Conservation (phyloP, 2,113 vertebrate species). For the Grus americana region DNA sequence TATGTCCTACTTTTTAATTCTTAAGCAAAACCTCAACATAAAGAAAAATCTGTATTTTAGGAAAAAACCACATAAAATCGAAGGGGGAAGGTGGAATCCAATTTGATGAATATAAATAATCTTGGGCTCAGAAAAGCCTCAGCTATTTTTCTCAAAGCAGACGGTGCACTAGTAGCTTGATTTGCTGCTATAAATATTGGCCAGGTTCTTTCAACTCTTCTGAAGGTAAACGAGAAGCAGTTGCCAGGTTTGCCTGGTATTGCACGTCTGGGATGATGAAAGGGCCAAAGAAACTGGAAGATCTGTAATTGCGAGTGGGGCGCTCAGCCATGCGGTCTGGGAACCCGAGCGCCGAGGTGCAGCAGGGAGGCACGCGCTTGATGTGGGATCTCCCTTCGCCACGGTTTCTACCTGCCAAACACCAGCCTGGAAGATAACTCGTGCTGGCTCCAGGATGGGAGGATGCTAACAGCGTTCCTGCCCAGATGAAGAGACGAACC, state of each 20-base stretch:
- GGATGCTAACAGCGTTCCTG: not conserved
- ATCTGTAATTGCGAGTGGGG: not conserved
- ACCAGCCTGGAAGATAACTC: not conserved
- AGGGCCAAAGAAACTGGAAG: not conserved
- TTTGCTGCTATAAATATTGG: conserved; percentile 33
- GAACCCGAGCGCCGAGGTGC: not conserved
- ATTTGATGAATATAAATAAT: conserved; percentile 5
- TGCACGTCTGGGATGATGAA: not conserved
- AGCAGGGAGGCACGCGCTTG: not conserved
- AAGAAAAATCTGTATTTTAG: not conserved
- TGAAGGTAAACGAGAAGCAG: not conserved
- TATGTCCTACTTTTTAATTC: not conserved
- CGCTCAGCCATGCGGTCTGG: not conserved
- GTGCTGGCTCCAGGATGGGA: not conserved
- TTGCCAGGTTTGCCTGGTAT: conserved; percentile 5
- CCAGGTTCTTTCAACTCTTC: conserved; percentile 23
- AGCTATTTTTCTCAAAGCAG: conserved; percentile 31
- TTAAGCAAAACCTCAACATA: not conserved
- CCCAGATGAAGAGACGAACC: accelerated
- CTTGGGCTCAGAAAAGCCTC: not conserved
- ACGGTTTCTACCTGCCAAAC: not conserved
- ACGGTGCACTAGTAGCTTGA: not conserved
- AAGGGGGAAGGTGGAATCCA: not conserved
- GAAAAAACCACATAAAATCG: not conserved
- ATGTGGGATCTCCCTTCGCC: not conserved